These are phyloP conservation scores for Eidolon helvum DNA, from an alignment of 2,113 vertebrate genomes.

Conservation along the genomic window DNA sequence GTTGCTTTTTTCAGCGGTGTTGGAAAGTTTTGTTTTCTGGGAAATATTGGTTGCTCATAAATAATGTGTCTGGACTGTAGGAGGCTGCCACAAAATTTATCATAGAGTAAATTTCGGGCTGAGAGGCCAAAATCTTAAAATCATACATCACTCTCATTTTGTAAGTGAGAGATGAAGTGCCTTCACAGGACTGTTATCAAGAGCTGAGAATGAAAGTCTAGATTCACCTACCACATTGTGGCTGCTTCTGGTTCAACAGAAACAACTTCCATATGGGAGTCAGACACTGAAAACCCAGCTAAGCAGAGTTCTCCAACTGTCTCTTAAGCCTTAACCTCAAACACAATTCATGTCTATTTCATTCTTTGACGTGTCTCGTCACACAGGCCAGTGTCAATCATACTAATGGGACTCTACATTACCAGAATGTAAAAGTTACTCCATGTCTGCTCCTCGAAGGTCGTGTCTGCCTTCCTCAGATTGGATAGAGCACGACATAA, in stretches of 20 bases:
- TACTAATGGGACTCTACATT: neutral
- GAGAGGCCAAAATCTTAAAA: neutral
- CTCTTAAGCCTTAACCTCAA: neutral
- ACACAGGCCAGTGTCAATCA: neutral
- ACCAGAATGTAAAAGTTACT: neutral
- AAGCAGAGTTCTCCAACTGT: neutral
- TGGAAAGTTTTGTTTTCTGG: conserved; percentile 39
- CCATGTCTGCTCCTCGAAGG: neutral
- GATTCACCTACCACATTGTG: neutral
- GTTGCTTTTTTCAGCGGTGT: neutral
- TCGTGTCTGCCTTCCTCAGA: neutral
- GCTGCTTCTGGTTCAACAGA: neutral
- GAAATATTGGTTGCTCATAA: conserved; percentile 30
- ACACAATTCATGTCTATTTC: neutral
- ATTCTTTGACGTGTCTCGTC: neutral
- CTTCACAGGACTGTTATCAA: neutral
- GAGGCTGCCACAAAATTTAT: neutral
- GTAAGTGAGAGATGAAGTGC: neutral
- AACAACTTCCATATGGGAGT: neutral
- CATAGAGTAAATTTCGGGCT: neutral
- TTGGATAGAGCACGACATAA: conserved; percentile 1
- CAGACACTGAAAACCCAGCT: neutral
- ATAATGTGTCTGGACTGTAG: neutral
- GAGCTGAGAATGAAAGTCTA: neutral
- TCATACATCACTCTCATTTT: neutral